Evolutionary conservation across 2,113 vertebrate genomes (phyloP).

Genomic region (Lipophrys pholis): DNA sequence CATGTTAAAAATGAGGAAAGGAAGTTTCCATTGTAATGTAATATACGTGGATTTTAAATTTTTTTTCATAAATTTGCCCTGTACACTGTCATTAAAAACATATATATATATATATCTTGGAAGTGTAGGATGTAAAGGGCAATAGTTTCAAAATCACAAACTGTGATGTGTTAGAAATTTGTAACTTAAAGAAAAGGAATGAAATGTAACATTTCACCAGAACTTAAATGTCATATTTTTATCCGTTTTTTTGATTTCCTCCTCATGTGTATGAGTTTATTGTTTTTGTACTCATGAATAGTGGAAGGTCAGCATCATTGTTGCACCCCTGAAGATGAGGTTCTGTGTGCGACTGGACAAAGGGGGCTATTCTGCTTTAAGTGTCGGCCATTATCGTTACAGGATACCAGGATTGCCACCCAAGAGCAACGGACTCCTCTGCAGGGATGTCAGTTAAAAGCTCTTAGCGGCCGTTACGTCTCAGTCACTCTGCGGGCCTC

Average conservation of each 20-base stretch:
- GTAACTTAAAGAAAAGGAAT: too few relatives aligned
- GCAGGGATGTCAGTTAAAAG: conserved; percentile 42
- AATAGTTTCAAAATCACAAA: too few relatives aligned
- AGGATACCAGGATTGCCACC: conserved; percentile 18
- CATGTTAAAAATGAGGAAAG: too few relatives aligned
- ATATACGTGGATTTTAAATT: too few relatives aligned
- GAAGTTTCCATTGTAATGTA: too few relatives aligned
- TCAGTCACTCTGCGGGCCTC: conserved; percentile 32
- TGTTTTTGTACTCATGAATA: background rate
- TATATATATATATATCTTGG: too few relatives aligned
- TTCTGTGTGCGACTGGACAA: conserved; percentile 6
- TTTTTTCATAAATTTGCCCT: too few relatives aligned
- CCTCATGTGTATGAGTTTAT: background rate
- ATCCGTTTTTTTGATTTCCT: background rate
- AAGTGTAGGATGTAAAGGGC: too few relatives aligned
- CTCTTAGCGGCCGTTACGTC: conserved; percentile 38
- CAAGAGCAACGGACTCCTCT: conserved; percentile 30
- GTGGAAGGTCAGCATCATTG: background rate
- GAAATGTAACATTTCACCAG: too few relatives aligned
- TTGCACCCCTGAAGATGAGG: conserved; percentile 9
- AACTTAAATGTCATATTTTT: background rate
- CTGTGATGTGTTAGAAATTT: too few relatives aligned
- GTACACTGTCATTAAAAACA: too few relatives aligned
- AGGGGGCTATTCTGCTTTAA: conserved; percentile 1
- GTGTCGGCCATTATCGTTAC: conserved; percentile 18